Conservation (phyloP, 1,140 invertebrate genomes). For the Drosophila santomea region DNA sequence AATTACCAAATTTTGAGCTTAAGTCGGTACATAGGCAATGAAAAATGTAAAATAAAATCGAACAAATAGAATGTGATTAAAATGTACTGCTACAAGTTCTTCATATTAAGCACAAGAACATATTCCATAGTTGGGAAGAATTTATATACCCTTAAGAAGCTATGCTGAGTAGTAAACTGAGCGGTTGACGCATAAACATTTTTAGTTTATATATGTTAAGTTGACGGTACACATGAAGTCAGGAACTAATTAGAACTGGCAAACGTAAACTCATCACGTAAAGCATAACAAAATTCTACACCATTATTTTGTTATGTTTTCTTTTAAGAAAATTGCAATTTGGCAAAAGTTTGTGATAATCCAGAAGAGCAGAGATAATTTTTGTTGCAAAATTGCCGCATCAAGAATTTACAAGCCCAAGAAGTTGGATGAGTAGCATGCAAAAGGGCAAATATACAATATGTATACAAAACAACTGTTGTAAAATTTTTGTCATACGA, state of each 20-base stretch:
- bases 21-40: background rate
- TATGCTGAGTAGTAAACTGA: background rate
- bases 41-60: background rate
- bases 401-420: constrained; percentile 59
- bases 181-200: background rate
- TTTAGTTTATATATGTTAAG: background rate
- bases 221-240: constrained; percentile 2
- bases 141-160: no score
- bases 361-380: constrained; percentile 36
- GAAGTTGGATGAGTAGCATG: constrained; percentile 41
- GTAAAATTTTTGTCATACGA: constrained; percentile 67
- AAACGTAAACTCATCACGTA: constrained; percentile 19
- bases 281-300: constrained; percentile 16
- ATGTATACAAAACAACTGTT: constrained; percentile 26
- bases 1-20: constrained; percentile 23
- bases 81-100: background rate
- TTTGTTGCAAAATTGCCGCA: constrained; percentile 61
- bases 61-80: background rate
- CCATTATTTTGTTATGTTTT: constrained; percentile 38
- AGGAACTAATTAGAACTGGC: constrained; percentile 18
- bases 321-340: constrained; percentile 49
- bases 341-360: constrained; percentile 45
- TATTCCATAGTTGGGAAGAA: background rate
- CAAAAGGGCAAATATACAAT: constrained; percentile 37
- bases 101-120: background rate